Evolutionary conservation across 2,888 invertebrate species (phyloP), one percentile per base, ranked within the genome.

Genomic region (Aphodius granarius): DNA sequence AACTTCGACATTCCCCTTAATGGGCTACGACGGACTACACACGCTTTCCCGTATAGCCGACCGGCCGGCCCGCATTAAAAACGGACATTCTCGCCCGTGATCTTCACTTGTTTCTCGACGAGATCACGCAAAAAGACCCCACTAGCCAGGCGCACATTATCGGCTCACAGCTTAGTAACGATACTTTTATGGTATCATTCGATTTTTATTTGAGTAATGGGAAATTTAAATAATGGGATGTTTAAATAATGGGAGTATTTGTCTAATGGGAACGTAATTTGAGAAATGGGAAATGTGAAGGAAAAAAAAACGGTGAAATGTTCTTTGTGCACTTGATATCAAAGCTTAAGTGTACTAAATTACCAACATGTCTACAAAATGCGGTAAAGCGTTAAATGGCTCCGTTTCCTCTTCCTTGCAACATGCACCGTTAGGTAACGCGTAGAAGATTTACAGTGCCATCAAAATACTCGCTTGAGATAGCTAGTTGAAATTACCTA

Each of bases 1-100:
- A 21, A 22, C 68, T 20, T 22, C 68, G 68, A 22, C 22, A 68
- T 68, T 68, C 68, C 21, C 68, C 68, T 20, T 68, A 68, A 68
- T 68, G 68, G 68, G 68, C 19, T 22, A 21, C 20, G 68, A 43
- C 3, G 2, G 43, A 6, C 9, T 43, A 43, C 43, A 13, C 9
- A 9, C 13, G 43, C 43, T 13, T 43, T 43, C 13, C 4, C 43
- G 43, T 43, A 43, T 13, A 1, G 43, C 43, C 43, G 43, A 13
- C 13, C 43, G 43, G 43, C 13, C 43, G 43, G 43, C 13, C 43
- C 9, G 43, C 43, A 43, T 43, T 43, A 43, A 43, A 43, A 43
- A 43, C n/a, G 43, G 43, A 13, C 43, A 43, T 43, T 43, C 43
- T 13, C 43, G 43, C 43, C 43, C 43, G 43, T 43, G 43, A 43